These are phyloP conservation scores for Ochotona princeps DNA, from an alignment of 2,113 vertebrate genomes.

Conservation along the genomic window DNA sequence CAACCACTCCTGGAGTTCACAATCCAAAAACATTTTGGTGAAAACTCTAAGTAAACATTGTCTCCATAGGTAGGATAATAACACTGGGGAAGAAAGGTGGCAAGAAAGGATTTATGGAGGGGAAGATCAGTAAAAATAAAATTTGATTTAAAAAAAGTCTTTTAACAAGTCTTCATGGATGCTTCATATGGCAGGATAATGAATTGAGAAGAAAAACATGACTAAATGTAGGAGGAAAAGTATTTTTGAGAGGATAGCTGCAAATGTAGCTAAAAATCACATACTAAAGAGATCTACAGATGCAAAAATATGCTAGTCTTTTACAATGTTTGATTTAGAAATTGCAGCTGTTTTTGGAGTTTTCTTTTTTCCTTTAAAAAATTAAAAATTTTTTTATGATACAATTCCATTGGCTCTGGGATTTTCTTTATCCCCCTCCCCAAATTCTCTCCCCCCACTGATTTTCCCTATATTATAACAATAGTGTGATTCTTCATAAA, in stretches of 20 bases:
- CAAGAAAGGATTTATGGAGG: background rate
- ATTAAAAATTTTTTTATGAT: background rate
- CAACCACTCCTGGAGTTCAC: background rate
- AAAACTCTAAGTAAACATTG: background rate
- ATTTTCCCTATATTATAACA: too few relatives aligned
- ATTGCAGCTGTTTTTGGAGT: background rate
- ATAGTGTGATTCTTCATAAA: too few relatives aligned
- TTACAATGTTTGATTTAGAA: background rate
- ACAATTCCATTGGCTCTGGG: background rate
- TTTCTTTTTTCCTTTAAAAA: too few relatives aligned
- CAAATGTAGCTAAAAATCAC: background rate
- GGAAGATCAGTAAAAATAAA: background rate
- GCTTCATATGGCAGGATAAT: background rate
- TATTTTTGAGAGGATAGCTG: background rate
- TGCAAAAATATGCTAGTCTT: background rate
- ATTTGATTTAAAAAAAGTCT: background rate
- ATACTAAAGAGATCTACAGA: background rate
- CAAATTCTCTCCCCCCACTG: too few relatives aligned
- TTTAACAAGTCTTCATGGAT: background rate
- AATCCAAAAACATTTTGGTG: background rate
- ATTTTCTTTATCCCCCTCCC: too few relatives aligned
- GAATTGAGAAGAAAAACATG: slow-evolving; percentile 7
- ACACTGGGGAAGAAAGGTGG: background rate
- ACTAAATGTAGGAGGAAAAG: background rate
- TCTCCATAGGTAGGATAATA: background rate